These are phyloP conservation scores for Halcyon malimbica DNA, from an alignment of 2,113 vertebrate genomes.

Conservation along the genomic window DNA sequence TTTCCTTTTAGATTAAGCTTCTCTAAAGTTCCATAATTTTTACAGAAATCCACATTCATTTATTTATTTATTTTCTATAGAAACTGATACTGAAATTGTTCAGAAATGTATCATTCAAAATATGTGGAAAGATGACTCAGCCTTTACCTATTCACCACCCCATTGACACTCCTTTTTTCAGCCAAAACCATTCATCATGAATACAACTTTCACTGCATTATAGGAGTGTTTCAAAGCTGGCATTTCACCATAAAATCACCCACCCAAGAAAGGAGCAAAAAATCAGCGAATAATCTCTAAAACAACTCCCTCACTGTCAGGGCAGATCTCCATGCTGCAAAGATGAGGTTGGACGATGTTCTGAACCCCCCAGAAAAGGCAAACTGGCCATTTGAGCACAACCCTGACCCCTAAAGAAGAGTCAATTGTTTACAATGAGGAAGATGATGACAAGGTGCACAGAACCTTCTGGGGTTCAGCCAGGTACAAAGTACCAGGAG, in stretches of 20 bases:
- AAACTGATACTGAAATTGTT: not conserved
- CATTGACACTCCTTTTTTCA: not conserved
- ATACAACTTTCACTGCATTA: not conserved
- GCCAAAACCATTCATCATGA: not conserved
- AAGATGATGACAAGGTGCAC: not conserved
- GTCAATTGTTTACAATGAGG: not conserved
- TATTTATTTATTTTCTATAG: not conserved
- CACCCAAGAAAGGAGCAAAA: not conserved
- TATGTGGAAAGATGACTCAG: not conserved
- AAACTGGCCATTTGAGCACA: not conserved
- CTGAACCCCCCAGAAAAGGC: not conserved
- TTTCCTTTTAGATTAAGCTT: not conserved
- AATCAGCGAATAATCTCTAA: not conserved
- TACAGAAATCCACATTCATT: not conserved
- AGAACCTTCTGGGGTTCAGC: not conserved
- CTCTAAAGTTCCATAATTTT: not conserved
- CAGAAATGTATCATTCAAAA: not conserved
- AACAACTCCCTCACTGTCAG: not conserved
- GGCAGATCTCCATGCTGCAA: not conserved
- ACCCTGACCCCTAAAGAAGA: no score
- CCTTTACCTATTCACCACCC: not conserved
- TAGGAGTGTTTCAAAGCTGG: not conserved
- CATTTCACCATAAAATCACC: not conserved
- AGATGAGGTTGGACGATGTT: not conserved
- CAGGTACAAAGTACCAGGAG: not conserved